Evolutionary conservation across 2,888 invertebrate genomes (phyloP), one percentile per base, ranked within the genome.

Genomic region (Mamestra brassicae): DNA sequence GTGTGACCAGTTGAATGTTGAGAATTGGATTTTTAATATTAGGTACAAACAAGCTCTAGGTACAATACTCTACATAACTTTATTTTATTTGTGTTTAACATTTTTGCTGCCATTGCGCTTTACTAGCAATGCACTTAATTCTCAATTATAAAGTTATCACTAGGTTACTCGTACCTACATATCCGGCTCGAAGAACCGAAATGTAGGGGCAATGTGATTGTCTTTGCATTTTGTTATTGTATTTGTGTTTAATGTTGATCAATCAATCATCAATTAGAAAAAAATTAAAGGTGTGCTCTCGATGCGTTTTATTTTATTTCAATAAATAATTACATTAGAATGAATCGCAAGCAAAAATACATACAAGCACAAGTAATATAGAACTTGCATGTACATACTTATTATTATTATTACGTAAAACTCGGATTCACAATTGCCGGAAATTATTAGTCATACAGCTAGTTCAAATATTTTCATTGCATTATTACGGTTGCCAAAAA

Each of bases 391-490:
- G 60, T 38, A 2, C 60, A 4, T 60, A n/a, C 62, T 8, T 47
- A 26, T 26, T 26, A 26, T 26, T 26, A 45, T 47, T 8, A 63
- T 50, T 50, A 17, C 17, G n/a, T 38, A 72, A 73, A n/a, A 42
- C 11, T 42, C 38, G 13, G n/a, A 57, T 57, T 57, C 42, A 36
- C 42, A 57, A 58, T 74, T 57, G 6, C 50, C 57, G 74, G 57
- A 42, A 63, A 57, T 42, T 42, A 57, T 38, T 47, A 15, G 47
- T 55, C 47, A 34, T 61, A 26, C 6, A 4, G 42, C 38, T 55
- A 57, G 34, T 47, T 47, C 55, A 75, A 75, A 62, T 42, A 57
- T 74, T 36, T 75, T 62, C 6, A 54, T 74, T 54, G 38, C 61
- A 13, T 26, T 61, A 52, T 17, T 17, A 73, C 26, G 6, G 13